Evolutionary conservation across 2,888 invertebrate species (phyloP).

Genomic region (Eudasyphora cyanicolor): DNA sequence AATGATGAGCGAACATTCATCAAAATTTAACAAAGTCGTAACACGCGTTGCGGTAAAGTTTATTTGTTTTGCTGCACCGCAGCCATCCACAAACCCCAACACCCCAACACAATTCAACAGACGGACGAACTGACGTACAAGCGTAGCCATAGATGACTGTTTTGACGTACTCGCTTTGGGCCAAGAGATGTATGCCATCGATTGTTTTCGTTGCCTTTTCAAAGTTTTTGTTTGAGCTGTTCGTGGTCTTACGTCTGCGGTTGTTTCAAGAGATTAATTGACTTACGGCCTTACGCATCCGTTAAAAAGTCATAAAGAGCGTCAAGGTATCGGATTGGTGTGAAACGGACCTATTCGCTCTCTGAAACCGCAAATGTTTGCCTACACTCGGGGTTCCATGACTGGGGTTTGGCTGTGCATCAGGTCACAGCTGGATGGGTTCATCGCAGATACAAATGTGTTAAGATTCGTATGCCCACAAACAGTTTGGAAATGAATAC

Average conservation of each 20-base stretch:
- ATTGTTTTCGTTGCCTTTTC: constrained; percentile 17
- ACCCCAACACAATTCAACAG: not conserved
- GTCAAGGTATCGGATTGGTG: not conserved
- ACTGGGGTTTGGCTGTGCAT: not conserved
- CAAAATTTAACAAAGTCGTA: constrained; percentile 57
- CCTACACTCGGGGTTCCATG: not conserved
- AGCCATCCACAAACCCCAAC: not conserved
- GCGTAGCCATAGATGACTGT: too few relatives aligned
- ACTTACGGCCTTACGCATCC: constrained; percentile 60
- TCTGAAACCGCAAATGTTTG: not conserved
- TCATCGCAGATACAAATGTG: constrained; percentile 32
- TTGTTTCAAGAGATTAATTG: constrained; percentile 64
- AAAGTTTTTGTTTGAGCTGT: constrained; percentile 18
- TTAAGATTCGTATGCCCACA: constrained; percentile 29
- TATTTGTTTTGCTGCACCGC: constrained; percentile 34
- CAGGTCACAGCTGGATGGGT: not conserved
- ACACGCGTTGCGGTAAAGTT: constrained; percentile 41
- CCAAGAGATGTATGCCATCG: not conserved
- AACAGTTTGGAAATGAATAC: constrained; percentile 39
- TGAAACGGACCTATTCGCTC: not conserved
- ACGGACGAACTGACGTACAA: not conserved
- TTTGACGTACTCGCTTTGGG: constrained; percentile 1
- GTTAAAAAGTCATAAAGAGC: constrained; percentile 40
- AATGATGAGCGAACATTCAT: constrained; percentile 48
- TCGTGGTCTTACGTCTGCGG: constrained; percentile 43